Evolutionary conservation across 2,888 invertebrate genomes (phyloP), one percentile per base, ranked within the genome.

Genomic region (Cryptocephalus moraei): DNA sequence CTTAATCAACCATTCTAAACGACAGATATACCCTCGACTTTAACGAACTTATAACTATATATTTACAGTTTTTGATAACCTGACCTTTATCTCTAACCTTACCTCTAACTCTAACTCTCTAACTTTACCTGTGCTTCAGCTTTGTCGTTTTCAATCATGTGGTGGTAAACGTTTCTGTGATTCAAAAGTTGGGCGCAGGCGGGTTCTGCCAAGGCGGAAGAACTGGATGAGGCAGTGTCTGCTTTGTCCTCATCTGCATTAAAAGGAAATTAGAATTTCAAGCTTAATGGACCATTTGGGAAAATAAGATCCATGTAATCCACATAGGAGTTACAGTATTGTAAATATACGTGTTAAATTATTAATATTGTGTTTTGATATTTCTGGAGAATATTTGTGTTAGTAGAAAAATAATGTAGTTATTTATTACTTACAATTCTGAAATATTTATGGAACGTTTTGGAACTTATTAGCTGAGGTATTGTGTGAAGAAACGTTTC

Each of bases 171-270:
- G 51, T 65, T 68, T 40, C 67, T 58, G 44, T 69, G 68, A 44
- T 64, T 63, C 22, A 72, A 53, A 41, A 72, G 50, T 49, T 70
- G 68, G 2, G 66, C 58, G 42, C 69, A 67, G 4, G 66, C 67
- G 10, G 69, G 68, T 56, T 71, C 70, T 3, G 70, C 70, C 39
- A 65, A 75, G 64, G 79, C 79, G 39, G 83, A 82, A 33, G 83
- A 84, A 57, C 79, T 80, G 0, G 83, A 83, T 49, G 83, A 79
- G 48, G 77, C 82, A 51, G 85, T 84, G 32, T 63, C 66, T 38
- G 59, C 57, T 48, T 65, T 64, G 33, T 63, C 64, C 32, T 65
- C 63, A 53, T 63, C 65, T 62, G 46, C 53, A 59, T 55, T 11
- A 36, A 36, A 36, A 36, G 3, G 6, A 36, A 6, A 36, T 36